A percentile compares a stretch with the other conserved stretches of the same genome.
Conservation (phyloP, 2,113 vertebrate species). For the Puntigrus tetrazona region DNA sequence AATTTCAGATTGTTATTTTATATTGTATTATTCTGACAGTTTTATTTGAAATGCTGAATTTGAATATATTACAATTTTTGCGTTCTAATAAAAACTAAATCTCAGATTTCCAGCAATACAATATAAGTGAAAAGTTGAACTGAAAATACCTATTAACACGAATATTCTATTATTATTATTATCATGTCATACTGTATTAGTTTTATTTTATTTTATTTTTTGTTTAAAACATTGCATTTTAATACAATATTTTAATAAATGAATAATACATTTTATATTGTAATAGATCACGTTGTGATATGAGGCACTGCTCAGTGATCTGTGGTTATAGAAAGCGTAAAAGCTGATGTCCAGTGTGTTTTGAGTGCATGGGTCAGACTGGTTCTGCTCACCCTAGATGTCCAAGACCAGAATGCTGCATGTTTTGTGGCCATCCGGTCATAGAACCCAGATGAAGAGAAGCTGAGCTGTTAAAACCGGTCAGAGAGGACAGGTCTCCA, state of each 20-base stretch:
- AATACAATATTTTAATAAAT: background rate
- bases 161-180: background rate
- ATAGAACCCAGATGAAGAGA: slow-evolving; percentile 88
- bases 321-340: background rate
- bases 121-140: background rate
- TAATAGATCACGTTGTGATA: background rate
- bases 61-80: background rate
- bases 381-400: slow-evolving; percentile 86
- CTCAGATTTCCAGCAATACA: background rate
- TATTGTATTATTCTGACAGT: too few relatives aligned
- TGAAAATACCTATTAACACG: background rate
- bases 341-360: background rate
- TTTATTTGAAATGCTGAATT: too few relatives aligned
- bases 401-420: slow-evolving; percentile 88
- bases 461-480: slow-evolving; percentile 87
- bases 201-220: background rate
- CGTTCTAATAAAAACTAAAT: background rate
- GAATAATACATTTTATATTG: background rate
- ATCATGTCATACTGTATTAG: background rate
- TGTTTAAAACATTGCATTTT: background rate
- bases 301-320: background rate
- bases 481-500: slow-evolving; percentile 86
- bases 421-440: slow-evolving; percentile 89
- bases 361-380: background rate
- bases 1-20: too few relatives aligned